Evolutionary conservation across 2,888 invertebrate genomes (phyloP).

Genomic region (Sialis fuliginosa): DNA sequence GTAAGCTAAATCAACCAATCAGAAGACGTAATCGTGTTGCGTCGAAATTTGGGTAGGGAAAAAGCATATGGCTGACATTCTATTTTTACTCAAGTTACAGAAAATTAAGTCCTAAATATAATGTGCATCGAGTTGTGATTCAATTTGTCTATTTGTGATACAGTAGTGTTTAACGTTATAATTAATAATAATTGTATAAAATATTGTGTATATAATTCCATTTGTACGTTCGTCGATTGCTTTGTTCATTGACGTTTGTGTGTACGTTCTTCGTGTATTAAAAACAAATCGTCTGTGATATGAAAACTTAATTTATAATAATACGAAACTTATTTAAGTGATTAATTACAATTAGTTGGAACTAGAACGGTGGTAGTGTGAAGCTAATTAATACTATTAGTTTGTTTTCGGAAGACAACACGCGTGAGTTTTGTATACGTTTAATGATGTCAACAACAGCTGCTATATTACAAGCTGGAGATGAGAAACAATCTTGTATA

Average conservation of each 20-base stretch:
- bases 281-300: conserved; percentile 4
- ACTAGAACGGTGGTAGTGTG: too few relatives aligned
- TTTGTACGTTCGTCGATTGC: neutral
- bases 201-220: neutral
- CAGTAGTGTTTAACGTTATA: neutral
- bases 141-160: neutral
- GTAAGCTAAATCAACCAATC: neutral
- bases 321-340: neutral
- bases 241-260: conserved; percentile 1
- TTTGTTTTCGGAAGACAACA: conserved; percentile 2
- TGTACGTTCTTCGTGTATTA: conserved; percentile 3
- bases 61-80: conserved; percentile 7
- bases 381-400: neutral
- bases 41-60: neutral
- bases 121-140: neutral
- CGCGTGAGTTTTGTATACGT: conserved; percentile 3
- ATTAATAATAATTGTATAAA: neutral
- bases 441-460: conserved; percentile 6
- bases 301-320: conserved; percentile 1
- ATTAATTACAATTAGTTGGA: too few relatives aligned
- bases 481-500: too few relatives aligned
- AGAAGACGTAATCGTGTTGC: neutral
- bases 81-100: conserved; percentile 5
- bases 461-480: neutral
- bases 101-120: neutral